Evolutionary conservation across 2,113 vertebrate species (phyloP).

Genomic region (Telmatochromis sp.): DNA sequence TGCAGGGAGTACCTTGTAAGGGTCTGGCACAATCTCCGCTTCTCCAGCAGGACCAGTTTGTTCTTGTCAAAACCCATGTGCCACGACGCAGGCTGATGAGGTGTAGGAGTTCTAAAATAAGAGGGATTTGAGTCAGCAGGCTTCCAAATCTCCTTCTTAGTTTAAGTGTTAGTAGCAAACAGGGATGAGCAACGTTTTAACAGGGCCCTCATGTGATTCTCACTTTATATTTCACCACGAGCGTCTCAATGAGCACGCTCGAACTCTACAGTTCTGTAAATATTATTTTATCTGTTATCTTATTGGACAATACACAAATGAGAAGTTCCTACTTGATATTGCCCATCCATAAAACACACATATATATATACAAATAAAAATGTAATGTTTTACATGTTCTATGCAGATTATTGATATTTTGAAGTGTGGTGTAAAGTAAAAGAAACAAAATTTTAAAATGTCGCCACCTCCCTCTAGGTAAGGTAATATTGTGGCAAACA

Average conservation of each 20-base stretch:
- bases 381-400: background rate
- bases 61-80: constrained; percentile 38
- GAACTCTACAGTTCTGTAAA: background rate
- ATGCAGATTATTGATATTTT: background rate
- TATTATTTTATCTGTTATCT: background rate
- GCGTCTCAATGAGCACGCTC: background rate
- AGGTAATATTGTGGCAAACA: background rate
- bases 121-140: constrained; percentile 42
- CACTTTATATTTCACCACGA: background rate
- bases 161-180: background rate
- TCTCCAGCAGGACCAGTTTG: constrained; percentile 36
- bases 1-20: constrained; percentile 32
- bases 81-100: constrained; percentile 11
- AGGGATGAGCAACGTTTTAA: background rate
- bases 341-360: background rate
- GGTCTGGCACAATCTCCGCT: constrained; percentile 19
- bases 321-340: background rate
- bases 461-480: background rate
- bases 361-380: background rate
- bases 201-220: background rate
- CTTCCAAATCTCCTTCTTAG: constrained; percentile 19
- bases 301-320: background rate
- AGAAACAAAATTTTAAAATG: background rate
- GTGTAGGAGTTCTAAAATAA: constrained; percentile 31
- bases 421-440: background rate